phyloP scores from a whole-genome alignment of 2,113 vertebrate genomes.

The Rhodinocichla rosea region DNA sequence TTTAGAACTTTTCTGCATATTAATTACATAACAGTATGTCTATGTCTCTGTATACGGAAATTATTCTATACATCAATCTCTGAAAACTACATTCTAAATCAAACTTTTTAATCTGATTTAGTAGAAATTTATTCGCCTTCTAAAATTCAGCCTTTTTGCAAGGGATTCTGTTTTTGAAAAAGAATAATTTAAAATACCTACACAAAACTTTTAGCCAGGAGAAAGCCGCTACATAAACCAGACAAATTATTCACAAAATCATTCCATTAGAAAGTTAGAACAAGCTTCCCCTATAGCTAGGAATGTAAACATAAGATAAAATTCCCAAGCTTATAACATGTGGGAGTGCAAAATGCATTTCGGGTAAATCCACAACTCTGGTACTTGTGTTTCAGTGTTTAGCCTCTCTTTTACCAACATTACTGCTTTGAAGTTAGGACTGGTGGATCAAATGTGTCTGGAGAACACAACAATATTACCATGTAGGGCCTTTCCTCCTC shows the following conservation, averaged over 20 bases:
- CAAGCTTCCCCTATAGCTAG: background rate
- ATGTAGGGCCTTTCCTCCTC: background rate
- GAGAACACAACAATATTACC: background rate
- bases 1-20: background rate
- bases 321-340: background rate
- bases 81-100: background rate
- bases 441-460: background rate
- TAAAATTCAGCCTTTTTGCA: background rate
- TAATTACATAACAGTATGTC: background rate
- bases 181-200: background rate
- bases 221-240: background rate
- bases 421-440: background rate
- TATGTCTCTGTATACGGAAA: background rate
- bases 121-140: background rate
- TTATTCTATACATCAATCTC: background rate
- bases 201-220: background rate
- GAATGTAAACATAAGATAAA: background rate
- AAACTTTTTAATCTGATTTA: background rate
- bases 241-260: background rate
- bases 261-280: background rate
- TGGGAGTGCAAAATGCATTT: background rate
- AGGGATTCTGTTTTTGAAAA: background rate
- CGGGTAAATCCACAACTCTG: background rate
- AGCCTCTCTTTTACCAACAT: background rate
- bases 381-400: background rate